phyloP scores from a whole-genome alignment of 2,888 invertebrate species.

The Apomyelois bistriatella region DNA sequence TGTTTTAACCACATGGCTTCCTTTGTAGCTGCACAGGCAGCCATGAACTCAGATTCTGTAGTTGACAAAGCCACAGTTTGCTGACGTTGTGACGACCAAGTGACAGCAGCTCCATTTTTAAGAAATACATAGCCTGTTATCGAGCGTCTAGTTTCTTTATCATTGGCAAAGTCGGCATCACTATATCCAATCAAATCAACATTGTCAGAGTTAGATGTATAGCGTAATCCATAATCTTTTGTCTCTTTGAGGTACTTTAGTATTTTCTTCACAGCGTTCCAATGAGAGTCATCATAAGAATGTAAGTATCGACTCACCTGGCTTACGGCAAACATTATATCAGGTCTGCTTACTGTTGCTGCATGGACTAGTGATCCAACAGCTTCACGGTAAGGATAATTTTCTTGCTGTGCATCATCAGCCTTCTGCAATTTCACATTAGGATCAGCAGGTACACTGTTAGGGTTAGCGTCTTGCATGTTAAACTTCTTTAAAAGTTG shows the following conservation, averaged over 20 bases:
- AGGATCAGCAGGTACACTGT: slow-evolving; percentile 19
- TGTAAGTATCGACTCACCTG: slow-evolving; percentile 21
- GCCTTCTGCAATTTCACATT: slow-evolving; percentile 15
- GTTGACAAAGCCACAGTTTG: neutral
- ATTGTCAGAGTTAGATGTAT: neutral
- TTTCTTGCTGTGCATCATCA: slow-evolving; percentile 5
- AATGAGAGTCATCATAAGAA: slow-evolving; percentile 16
- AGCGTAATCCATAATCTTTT: neutral
- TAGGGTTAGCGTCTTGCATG: slow-evolving; percentile 18
- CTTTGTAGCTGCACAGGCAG: no score
- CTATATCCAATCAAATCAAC: slow-evolving; percentile 18
- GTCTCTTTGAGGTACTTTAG: slow-evolving; percentile 16
- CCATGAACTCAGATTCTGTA: slow-evolving; percentile 1
- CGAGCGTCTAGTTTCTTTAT: neutral
- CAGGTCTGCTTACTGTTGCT: slow-evolving; percentile 21
- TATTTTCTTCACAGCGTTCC: slow-evolving; percentile 21
- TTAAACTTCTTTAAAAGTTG: slow-evolving; percentile 16
- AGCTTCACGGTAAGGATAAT: slow-evolving; percentile 21
- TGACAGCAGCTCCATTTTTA: neutral
- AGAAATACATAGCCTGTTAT: neutral
- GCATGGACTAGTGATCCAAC: slow-evolving; percentile 21
- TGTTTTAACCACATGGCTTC: neutral
- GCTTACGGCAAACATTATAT: slow-evolving; percentile 22
- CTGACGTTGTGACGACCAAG: neutral
- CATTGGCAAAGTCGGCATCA: slow-evolving; percentile 19